Evolutionary conservation across 1,140 invertebrate species (phyloP).

Genomic region (Drosophila bipectinata): DNA sequence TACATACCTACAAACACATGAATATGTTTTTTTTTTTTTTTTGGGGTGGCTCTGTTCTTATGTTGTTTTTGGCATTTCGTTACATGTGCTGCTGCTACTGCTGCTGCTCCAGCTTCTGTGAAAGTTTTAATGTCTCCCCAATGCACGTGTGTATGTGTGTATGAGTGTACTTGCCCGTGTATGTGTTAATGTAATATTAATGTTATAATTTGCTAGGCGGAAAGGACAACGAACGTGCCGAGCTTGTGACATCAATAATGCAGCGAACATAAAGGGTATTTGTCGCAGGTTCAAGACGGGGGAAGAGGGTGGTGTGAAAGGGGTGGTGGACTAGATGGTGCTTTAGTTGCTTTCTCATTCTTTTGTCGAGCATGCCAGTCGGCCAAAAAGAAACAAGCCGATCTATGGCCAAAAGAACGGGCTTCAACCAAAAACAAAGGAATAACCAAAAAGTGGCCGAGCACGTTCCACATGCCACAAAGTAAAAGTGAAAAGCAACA

Average conservation of each 20-base stretch:
- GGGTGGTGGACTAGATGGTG: neutral
- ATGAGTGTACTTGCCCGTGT: conserved; percentile 29
- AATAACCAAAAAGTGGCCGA: conserved; percentile 1
- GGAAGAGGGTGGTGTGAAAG: neutral
- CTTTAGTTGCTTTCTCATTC: neutral
- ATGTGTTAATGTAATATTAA: conserved; percentile 80
- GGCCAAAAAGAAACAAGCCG: neutral
- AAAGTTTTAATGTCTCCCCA: conserved; percentile 78
- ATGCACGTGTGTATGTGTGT: conserved; percentile 50
- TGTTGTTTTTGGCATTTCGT: conserved; percentile 69
- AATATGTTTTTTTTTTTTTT: conserved; percentile 2
- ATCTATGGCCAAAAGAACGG: conserved; percentile 33
- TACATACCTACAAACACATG: conserved; percentile 11
- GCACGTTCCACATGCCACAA: conserved; percentile 73
- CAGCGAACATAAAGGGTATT: conserved; percentile 47
- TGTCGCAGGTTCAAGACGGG: neutral
- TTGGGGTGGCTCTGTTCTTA: conserved; percentile 53
- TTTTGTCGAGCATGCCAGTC: conserved; percentile 17
- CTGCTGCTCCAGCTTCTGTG: conserved; percentile 29
- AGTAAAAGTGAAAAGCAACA: conserved; percentile 83
- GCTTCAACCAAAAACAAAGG: conserved; percentile 4
- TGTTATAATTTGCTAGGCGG: conserved; percentile 73
- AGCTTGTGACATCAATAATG: conserved; percentile 66
- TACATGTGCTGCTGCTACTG: conserved; percentile 59
- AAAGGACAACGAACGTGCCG: conserved; percentile 52